A percentile compares a stretch with the other conserved stretches of the same genome.
Evolutionary conservation across 2,113 vertebrate species (phyloP).

Genomic region (Gobiocypris rarus): DNA sequence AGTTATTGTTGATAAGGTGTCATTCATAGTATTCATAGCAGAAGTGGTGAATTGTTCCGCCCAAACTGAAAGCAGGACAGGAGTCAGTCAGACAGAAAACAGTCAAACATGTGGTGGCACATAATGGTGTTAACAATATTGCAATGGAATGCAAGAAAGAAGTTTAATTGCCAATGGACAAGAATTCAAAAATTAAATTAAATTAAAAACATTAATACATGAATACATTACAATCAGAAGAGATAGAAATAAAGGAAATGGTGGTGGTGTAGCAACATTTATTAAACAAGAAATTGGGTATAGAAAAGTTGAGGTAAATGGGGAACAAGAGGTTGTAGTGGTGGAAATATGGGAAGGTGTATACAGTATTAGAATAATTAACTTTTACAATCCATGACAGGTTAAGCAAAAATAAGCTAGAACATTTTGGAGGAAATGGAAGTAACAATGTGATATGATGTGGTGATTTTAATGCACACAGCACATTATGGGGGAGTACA

Average conservation of each 20-base stretch:
- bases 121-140: background rate
- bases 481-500: background rate
- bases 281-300: background rate
- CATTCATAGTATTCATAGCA: background rate
- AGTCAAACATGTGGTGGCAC: background rate
- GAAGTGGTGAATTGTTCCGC: background rate
- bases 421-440: background rate
- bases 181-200: background rate
- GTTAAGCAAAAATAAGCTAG: background rate
- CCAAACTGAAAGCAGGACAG: background rate
- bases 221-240: background rate
- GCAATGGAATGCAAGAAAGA: background rate
- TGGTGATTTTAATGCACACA: background rate
- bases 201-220: background rate
- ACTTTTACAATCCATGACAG: background rate
- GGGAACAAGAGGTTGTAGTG: background rate
- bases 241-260: background rate
- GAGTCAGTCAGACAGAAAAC: background rate
- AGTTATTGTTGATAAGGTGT: background rate
- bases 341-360: background rate
- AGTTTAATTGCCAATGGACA: background rate
- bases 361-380: background rate
- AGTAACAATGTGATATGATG: background rate
- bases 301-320: background rate
- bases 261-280: background rate